phyloP scores from a whole-genome alignment of 30 jellyfish, hydroid and myxozoan species.

The Sanderia malayensis region DNA sequence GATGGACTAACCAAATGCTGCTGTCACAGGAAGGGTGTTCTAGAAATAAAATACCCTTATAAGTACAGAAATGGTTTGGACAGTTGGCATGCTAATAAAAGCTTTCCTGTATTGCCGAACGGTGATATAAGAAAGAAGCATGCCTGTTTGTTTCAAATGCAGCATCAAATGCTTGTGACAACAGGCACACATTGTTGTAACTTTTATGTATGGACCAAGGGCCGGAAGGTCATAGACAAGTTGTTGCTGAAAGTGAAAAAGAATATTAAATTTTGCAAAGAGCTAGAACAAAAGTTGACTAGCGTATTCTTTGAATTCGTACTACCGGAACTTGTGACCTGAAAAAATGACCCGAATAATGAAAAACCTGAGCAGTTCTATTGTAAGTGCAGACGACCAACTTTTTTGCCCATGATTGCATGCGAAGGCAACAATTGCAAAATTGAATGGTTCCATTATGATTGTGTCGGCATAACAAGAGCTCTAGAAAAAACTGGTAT shows the following conservation, averaged over 20 bases:
- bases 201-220: conserved; percentile 12
- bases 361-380: neutral
- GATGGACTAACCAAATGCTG: neutral
- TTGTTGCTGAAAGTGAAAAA: conserved; percentile 9
- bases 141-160: conserved; percentile 36
- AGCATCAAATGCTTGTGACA: conserved; percentile 29
- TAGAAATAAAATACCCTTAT: conserved; percentile 34
- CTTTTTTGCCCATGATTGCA: conserved; percentile 35
- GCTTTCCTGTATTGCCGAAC: conserved; percentile 17
- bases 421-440: conserved; percentile 24
- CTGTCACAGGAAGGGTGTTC: neutral
- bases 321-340: conserved; percentile 12
- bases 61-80: conserved; percentile 38
- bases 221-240: neutral
- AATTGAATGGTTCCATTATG: conserved; percentile 28
- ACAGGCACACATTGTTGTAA: conserved; percentile 18
- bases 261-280: conserved; percentile 25
- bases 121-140: conserved; percentile 17
- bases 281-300: neutral
- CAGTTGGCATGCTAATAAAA: conserved; percentile 30
- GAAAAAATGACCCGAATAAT: neutral
- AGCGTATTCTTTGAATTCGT: neutral
- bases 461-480: conserved; percentile 12
- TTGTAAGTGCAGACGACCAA: conserved; percentile 31
- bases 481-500: neutral